Conservation (phyloP, 92 coral and sea anemone genomes). For the Zoanthus gigantus region DNA sequence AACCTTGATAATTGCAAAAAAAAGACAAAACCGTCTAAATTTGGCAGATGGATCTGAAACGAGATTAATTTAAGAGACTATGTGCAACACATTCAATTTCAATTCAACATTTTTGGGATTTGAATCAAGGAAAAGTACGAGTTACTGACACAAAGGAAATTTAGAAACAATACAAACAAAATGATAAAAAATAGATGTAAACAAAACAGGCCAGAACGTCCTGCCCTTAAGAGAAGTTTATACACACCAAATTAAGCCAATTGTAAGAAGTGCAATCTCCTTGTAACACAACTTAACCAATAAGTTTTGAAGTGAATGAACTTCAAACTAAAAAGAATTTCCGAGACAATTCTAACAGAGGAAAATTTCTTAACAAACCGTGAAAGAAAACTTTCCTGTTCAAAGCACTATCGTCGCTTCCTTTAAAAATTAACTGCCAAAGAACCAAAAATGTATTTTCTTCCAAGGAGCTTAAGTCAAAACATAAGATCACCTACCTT, state of each 20-base stretch:
- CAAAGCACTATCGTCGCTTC: conserved; percentile 20
- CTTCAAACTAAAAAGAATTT: conserved; percentile 10
- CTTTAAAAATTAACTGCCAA: conserved; percentile 27
- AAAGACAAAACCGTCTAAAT: neutral
- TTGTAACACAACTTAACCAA: conserved; percentile 5
- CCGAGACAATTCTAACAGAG: neutral
- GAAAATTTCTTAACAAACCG: neutral
- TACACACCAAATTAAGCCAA: too few species aligned
- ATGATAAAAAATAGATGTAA: conserved; percentile 24
- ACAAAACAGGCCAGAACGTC: conserved; percentile 25
- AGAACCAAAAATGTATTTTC: neutral
- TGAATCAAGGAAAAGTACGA: conserved; percentile 5
- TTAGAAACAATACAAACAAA: conserved; percentile 16
- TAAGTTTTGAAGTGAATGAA: neutral
- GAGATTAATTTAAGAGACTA: neutral
- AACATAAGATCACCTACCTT: conserved; percentile 73
- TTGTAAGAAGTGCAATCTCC: neutral
- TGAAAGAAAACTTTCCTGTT: neutral
- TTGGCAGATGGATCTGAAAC: conserved; percentile 21
- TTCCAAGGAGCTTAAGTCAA: neutral
- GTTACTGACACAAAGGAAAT: neutral
- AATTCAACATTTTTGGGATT: neutral
- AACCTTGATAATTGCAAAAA: neutral
- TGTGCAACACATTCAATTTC: neutral
- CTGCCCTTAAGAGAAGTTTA: neutral